Base-by-base conservation (phyloP, 1,140 invertebrate genomes). In the Piezodorus guildinii region DNA sequence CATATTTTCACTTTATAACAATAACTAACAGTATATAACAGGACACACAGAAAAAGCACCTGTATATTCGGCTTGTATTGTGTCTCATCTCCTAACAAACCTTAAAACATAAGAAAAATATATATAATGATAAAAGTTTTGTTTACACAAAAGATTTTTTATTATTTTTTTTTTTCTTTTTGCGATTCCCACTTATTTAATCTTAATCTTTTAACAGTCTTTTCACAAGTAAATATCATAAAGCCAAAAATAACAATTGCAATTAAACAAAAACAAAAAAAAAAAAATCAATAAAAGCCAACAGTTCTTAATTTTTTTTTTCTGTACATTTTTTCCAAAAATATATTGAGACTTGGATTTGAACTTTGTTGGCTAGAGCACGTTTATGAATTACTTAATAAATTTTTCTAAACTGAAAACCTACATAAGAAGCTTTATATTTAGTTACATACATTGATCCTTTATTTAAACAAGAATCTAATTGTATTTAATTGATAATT, bases 1-100 rank as follows among this genome's bases (percentile, higher is more conserved):
- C 46, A 60, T 44, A 27, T 39, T 51, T 65, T 61, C 21, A 17
- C 15, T 59, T 60, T 60, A 60, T 64, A 64, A 64, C 63, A 64
- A 64, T 64, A 60, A 64, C 54, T 64, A 64, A 64, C 63, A 60
- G 58, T 60, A 60, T 63, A 39, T 54, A 63, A 63, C 45, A 63
- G 49, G 45, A 63, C 62, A 64, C 51, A 65, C 59, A 61, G 27
- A 65, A 62, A 65, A 65, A 65, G 60, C 59, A 65, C 60, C 59
- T 61, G 60, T 39, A 51, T 52, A 19, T 23, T 60, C n/a, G 21
- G 43, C n/a, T 17, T 34, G 17, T 16, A 39, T 44, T 39, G 17
- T 43, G 43, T 60, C 39, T 60, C 19, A 19, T 17, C 16, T 60
- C 15, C 25, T 60, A 23, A 58, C 23, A 21, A n/a, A 21, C 27